These are phyloP conservation scores for Capra hircus DNA, from an alignment of 2,113 vertebrate genomes.

Conservation along the genomic window DNA sequence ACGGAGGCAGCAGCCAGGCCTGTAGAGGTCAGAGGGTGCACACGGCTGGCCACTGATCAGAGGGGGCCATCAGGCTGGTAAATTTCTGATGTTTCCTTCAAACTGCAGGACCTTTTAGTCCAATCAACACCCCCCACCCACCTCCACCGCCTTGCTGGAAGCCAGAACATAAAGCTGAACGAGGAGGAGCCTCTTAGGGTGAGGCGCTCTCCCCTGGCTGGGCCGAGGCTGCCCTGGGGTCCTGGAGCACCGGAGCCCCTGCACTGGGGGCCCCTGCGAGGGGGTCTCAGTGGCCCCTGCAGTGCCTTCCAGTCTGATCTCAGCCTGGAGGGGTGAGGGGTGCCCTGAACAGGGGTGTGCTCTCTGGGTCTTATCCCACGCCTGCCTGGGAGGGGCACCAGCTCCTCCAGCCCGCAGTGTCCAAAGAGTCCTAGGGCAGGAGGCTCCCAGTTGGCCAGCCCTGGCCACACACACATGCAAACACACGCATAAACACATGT, in stretches of 20 bases:
- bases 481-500: too few species aligned
- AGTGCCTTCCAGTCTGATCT: background rate
- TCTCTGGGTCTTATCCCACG: background rate
- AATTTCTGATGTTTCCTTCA: fast-evolving
- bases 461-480: fast-evolving
- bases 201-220: background rate
- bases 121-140: fast-evolving
- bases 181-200: fast-evolving
- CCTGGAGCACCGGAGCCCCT: too few species aligned
- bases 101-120: background rate
- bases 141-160: too few species aligned
- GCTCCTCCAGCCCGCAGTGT: fast-evolving
- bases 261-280: fast-evolving
- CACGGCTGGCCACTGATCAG: fast-evolving
- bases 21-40: background rate
- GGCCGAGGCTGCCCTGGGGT: background rate
- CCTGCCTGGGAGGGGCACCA: background rate
- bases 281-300: background rate
- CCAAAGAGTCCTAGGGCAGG: background rate
- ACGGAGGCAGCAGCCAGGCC: fast-evolving
- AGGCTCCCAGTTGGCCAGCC: background rate
- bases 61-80: fast-evolving
- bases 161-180: fast-evolving
- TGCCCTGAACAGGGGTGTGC: too few species aligned
- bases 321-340: background rate